Evolutionary conservation across 2,888 invertebrate genomes (phyloP), one percentile per base, ranked within the genome.

Genomic region (Scaptomyza flava): DNA sequence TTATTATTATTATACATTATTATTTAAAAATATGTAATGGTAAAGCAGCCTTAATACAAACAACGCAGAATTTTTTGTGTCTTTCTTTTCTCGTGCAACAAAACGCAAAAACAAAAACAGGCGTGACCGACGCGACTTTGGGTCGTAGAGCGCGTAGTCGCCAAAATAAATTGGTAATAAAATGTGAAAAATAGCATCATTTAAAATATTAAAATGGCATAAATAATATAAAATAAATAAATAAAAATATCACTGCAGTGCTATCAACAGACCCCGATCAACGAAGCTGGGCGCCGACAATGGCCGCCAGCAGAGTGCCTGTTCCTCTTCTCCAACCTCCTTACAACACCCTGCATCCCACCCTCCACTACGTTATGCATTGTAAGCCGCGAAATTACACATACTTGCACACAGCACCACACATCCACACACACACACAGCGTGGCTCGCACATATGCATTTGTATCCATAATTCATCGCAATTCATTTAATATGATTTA

Each of bases 401-500:
- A 20, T 20, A 8, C 48, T 2, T 5, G 7, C 46, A 67, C 45
- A 42, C 57, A 31, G 57, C 31, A 42, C 11, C 51, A 46, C 42
- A 36, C 50, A 48, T 8, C 5, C 38, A 33, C 41, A 2, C 34
- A 20, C 20, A 53, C 41, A 36, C 17, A 41, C 33, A 42, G 4
- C 3, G 9, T 7, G 36, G 36, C n/a, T 1, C n/a, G 6, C 41
- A 70, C 61, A 73, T 69, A 74, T 86, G 72, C 66, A 67, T 64
- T 82, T 62, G 61, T 59, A 73, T 73, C 58, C 59, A 86, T 87
- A 82, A 82, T 70, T 84, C 78, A 87, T 87, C 59, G 86, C 77
- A 86, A 84, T 84, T 87, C 83, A 77, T 79, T 84, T 82, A 82
- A 87, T 80, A 80, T 86, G 88, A 88, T 84, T 85, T 79, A 79